Evolutionary conservation across 2,797 vertebrate genomes (phyloP), one percentile per base, ranked within the genome.

Genomic region (Dendrocincla tyrannina): DNA sequence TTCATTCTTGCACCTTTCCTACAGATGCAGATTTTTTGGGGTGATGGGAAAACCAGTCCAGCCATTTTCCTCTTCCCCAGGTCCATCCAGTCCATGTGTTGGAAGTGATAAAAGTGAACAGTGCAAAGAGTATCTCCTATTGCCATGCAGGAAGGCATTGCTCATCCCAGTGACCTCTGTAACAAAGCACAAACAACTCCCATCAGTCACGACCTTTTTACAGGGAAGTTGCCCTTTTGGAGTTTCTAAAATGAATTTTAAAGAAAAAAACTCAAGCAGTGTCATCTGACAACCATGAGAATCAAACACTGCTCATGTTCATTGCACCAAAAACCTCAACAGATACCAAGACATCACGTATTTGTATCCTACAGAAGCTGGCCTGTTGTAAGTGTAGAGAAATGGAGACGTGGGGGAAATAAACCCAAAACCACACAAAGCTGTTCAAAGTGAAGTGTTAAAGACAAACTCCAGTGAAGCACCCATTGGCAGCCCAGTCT

Each of bases 101-200:
- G 46, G 60, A 92, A 78, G 59, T 10, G 62, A 80, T 50, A 47
- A 42, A 84, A 89, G 95, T 89, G 69, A 92, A 66, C 13, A 97
- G 96, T 96, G 96, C 96, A 97, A 97, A 78, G 28, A 82, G 32
- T 33, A 15, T 47, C 83, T 86, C 55, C 63, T 79, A 3, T 24
- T 55, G 76, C 85, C 47, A 7, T 0, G 27, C 1, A 56, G n/a
- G 64, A 52, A 56, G 69, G 72, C 85, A 93, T 75, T 56, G 32
- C 70, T 66, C 39, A 11, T 39, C 30, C 67, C 47, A 62, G 66
- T 17, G 74, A 58, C 58, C 79, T 67, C 97, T 98, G 91, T 11
- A 97, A 96, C 25, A 91, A 85, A 89, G 55, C 32, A 81, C 56
- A 85, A 32, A 28, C 13, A 46, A 17, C 62, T 66, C 49, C 47